Percentiles rank a stretch among this genome's conserved stretches.
Evolutionary conservation across 2,113 vertebrate genomes (phyloP).

Genomic region (Ammodramus savannarum): DNA sequence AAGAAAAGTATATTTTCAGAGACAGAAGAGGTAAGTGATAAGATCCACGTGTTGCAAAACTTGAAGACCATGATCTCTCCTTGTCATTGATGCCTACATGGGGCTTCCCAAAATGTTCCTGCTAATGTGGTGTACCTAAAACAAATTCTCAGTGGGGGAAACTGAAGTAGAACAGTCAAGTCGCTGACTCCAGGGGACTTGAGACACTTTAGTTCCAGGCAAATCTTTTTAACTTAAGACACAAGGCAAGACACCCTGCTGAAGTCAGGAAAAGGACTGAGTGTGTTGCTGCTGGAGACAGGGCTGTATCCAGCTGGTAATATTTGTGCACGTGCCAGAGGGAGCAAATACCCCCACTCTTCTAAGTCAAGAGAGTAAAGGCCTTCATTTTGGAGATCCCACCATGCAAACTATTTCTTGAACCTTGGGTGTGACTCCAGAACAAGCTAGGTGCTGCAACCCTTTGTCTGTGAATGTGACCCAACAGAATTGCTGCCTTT

Average conservation of each 20-base stretch:
- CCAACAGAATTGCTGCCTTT: background rate
- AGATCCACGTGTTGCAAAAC: background rate
- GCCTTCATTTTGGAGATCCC: background rate
- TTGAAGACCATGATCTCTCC: background rate
- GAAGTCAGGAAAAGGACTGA: background rate
- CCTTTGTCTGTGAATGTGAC: background rate
- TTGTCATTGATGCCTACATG: background rate
- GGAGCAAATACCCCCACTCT: background rate
- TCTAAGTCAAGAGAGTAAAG: background rate
- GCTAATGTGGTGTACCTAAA: background rate
- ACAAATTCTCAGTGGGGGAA: background rate
- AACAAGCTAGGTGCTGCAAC: background rate
- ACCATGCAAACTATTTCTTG: background rate
- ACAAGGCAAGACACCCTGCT: background rate
- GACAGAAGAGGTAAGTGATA: background rate
- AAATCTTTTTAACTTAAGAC: background rate
- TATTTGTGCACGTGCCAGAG: background rate
- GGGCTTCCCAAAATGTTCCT: background rate
- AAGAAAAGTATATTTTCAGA: background rate
- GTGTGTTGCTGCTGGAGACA: fast-evolving
- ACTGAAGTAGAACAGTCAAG: background rate
- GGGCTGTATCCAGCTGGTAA: background rate
- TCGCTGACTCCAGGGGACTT: background rate
- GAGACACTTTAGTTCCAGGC: background rate
- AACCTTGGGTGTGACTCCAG: background rate